Evolutionary conservation across 2,888 invertebrate genomes (phyloP).

Genomic region (Agriopis leucophaearia): DNA sequence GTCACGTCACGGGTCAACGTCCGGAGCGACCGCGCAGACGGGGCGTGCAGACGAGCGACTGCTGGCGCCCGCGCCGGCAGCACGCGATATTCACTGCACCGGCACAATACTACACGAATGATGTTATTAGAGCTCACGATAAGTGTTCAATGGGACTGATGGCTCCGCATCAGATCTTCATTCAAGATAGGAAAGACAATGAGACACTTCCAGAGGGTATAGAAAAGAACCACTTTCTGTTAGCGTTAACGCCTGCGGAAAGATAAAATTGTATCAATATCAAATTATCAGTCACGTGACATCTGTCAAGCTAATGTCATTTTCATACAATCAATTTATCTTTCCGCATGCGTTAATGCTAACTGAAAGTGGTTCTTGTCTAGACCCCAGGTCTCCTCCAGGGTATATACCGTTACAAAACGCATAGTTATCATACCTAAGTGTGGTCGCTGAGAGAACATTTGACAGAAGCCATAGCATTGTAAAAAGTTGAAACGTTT

Average conservation of each 20-base stretch:
- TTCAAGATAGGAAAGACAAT: constrained; percentile 2
- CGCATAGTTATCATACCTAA: not conserved
- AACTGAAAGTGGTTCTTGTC: too few relatives aligned
- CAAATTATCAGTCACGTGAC: too few relatives aligned
- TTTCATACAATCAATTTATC: too few relatives aligned
- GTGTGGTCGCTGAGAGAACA: too few relatives aligned
- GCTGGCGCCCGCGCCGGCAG: constrained; percentile 33
- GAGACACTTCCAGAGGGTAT: not conserved
- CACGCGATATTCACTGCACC: constrained; percentile 13
- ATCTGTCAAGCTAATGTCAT: too few relatives aligned
- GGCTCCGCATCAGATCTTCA: constrained; percentile 13
- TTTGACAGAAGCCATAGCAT: too few relatives aligned
- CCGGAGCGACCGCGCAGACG: constrained; percentile 48
- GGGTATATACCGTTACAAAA: not conserved
- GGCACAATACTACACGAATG: constrained; percentile 19
- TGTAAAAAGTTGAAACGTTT: too few relatives aligned
- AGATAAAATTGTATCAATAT: too few relatives aligned
- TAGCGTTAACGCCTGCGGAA: too few relatives aligned
- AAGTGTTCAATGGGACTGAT: constrained; percentile 18
- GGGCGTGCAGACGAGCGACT: constrained; percentile 57
- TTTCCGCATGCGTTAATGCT: too few relatives aligned
- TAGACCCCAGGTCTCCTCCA: too few relatives aligned
- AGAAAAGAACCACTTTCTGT: too few relatives aligned
- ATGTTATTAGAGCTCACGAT: constrained; percentile 21
- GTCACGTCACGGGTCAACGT: constrained; percentile 48